Evolutionary conservation across 1,140 invertebrate species (phyloP).

Genomic region (Diuraphis noxia): DNA sequence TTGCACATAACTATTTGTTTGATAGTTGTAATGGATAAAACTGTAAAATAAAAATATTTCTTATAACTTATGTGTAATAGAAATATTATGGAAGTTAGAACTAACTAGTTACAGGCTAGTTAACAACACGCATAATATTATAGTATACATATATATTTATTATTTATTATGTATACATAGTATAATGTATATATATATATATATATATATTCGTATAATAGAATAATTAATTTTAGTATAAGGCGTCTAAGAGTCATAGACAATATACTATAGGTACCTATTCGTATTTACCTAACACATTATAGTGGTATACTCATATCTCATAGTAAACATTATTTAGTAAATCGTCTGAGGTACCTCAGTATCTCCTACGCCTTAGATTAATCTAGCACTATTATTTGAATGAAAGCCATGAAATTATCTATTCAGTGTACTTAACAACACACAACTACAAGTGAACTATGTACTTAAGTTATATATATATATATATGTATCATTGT

Average conservation of each 20-base stretch:
- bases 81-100: background rate
- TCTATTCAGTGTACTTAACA: background rate
- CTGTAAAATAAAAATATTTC: background rate
- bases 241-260: too few relatives aligned
- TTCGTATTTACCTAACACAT: too few relatives aligned
- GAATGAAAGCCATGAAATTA: background rate
- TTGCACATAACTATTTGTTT: slow-evolving; percentile 31
- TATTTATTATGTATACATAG: too few relatives aligned
- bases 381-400: background rate
- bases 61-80: background rate
- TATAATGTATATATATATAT: too few relatives aligned
- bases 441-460: background rate
- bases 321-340: background rate
- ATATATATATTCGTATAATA: too few relatives aligned
- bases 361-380: background rate
- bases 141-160: too few relatives aligned
- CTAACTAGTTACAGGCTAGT: background rate
- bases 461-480: background rate
- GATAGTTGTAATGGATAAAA: slow-evolving; percentile 38
- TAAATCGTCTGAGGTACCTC: too few relatives aligned
- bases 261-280: background rate
- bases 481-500: background rate
- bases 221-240: too few relatives aligned
- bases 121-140: background rate
- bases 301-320: background rate